Conservation (phyloP, 1,140 invertebrate species). For the Thalassaphorura encarpata region DNA sequence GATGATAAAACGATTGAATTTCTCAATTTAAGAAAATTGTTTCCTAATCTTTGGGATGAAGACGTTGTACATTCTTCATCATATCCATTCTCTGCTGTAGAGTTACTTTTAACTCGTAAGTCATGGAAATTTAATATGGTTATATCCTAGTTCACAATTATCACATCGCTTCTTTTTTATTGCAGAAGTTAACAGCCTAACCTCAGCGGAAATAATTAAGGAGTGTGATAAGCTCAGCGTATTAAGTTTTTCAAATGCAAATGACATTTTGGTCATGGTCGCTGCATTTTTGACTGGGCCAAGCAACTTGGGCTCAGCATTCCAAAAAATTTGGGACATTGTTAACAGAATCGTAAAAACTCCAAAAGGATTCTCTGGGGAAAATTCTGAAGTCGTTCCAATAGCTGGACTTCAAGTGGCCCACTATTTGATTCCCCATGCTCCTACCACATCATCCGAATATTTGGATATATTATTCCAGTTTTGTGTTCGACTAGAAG, state of each 20-base stretch:
- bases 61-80: constrained; percentile 4
- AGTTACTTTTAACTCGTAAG: background rate
- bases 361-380: background rate
- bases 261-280: constrained; percentile 11
- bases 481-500: constrained; percentile 2
- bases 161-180: background rate
- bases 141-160: background rate
- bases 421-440: background rate
- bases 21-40: background rate
- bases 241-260: constrained; percentile 2
- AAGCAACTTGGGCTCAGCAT: too few species aligned
- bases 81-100: constrained; percentile 12
- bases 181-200: background rate
- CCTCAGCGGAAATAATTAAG: background rate
- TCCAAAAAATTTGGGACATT: constrained; percentile 15
- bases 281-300: background rate
- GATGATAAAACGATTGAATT: constrained; percentile 4
- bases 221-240: constrained; percentile 1
- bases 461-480: constrained; percentile 8
- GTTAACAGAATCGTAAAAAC: constrained; percentile 3
- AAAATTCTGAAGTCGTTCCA: background rate
- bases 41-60: constrained; percentile 1
- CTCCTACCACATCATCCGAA: background rate
- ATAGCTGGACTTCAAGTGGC: background rate
- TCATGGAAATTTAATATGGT: background rate